Evolutionary conservation across 1,140 invertebrate species (phyloP).

Genomic region (Proctacanthus coquilletti): DNA sequence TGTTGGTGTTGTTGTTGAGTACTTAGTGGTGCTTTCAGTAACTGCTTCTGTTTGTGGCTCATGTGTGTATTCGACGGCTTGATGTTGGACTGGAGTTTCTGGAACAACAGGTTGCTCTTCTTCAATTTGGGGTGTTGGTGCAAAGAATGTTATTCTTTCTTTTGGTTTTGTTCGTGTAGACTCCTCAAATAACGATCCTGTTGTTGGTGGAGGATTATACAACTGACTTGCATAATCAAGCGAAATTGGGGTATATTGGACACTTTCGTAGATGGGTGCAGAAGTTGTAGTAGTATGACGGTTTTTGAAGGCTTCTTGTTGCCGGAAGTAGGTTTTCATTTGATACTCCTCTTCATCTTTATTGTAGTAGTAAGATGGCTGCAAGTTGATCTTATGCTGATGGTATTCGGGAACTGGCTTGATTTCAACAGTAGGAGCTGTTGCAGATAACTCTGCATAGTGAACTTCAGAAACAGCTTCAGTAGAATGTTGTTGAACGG

Average conservation of each 20-base stretch:
- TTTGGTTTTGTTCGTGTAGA: not conserved
- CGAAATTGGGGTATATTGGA: conserved; percentile 17
- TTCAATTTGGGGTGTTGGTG: not conserved
- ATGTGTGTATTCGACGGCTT: not conserved
- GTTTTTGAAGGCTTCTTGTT: conserved; percentile 27
- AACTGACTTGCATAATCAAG: conserved; percentile 14
- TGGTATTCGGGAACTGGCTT: conserved; percentile 12
- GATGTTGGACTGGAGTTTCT: conserved; percentile 4
- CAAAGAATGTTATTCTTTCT: too few species aligned
- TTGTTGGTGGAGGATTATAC: conserved; percentile 1
- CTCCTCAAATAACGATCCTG: not conserved
- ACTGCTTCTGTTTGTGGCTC: not conserved
- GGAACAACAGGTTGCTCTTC: too few species aligned
- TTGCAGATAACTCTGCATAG: too few species aligned
- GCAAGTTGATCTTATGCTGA: not conserved
- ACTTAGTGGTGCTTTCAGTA: conserved; percentile 1
- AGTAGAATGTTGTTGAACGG: conserved; percentile 10
- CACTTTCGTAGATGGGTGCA: conserved; percentile 13
- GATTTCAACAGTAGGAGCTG: too few species aligned
- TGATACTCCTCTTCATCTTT: conserved; percentile 18
- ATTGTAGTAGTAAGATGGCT: conserved; percentile 13
- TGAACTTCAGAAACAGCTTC: conserved; percentile 12
- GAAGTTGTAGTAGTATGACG: conserved; percentile 13
- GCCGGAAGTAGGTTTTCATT: conserved; percentile 28
- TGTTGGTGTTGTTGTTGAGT: not conserved